Percentiles rank a stretch among this genome's conserved stretches.
Conservation (phyloP, 2,888 invertebrate genomes). For the Sialis lutaria region DNA sequence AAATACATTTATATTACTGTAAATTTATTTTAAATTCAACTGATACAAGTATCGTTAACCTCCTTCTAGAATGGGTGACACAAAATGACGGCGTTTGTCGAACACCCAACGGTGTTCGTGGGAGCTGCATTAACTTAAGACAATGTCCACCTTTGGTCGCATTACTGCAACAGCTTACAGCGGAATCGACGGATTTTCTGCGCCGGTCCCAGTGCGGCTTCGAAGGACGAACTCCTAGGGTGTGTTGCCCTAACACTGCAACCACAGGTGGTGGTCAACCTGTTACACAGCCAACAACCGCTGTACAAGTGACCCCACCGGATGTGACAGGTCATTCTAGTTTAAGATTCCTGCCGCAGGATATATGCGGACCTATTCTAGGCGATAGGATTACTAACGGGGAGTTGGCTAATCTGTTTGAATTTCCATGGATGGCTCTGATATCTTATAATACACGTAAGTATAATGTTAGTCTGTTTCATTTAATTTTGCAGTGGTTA, state of each 20-base stretch:
- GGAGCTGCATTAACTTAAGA: conserved; percentile 30
- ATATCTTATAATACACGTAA: conserved; percentile 33
- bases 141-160: conserved; percentile 25
- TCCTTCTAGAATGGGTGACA: conserved; percentile 16
- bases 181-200: conserved; percentile 30
- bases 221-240: conserved; percentile 36
- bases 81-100: conserved; percentile 20
- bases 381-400: conserved; percentile 41
- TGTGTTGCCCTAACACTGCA: conserved; percentile 25
- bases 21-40: no score
- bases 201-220: conserved; percentile 51
- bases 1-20: no score
- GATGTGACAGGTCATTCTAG: conserved; percentile 25
- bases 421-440: conserved; percentile 63
- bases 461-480: no score
- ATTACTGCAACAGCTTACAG: conserved; percentile 19
- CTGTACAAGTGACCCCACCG: conserved; percentile 13
- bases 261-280: neutral
- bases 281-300: neutral
- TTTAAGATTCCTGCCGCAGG: conserved; percentile 19
- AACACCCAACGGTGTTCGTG: conserved; percentile 24
- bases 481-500: no score
- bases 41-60: no score
- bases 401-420: conserved; percentile 36
- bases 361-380: conserved; percentile 37